Base-by-base conservation (phyloP, 2,113 vertebrate genomes). In the Pluvianellus socialis region DNA sequence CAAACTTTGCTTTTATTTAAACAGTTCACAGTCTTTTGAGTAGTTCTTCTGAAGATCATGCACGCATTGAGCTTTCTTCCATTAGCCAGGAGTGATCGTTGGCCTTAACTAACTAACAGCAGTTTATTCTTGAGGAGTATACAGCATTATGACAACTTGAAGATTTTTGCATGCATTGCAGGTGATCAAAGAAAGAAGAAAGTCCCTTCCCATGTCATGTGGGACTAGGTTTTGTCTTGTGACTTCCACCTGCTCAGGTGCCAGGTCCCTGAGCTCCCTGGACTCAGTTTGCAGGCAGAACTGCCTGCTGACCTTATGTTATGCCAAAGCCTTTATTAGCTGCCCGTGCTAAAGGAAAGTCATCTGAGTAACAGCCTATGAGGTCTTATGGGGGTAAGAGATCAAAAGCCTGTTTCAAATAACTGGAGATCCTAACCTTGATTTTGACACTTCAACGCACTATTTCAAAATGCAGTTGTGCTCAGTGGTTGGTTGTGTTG, bases 261-360 rank as follows among this genome's bases (percentile, higher is more conserved):
- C n/a, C 0, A 1, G 5, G 19, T 53, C 40, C 15, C 23, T 27
- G 44, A 49, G 49, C 8, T 38, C 20, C 23, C 35, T 42, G 61
- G 49, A 20, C 35, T 72, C 32, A 20, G 12, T 86, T 62, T 92
- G 59, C 65, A 80, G 38, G n/a, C 58, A 32, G 71, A 90, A 50
- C 33, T 0, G 0, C 12, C 55, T 0, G 0, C 24, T 81, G 75
- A 47, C 17, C 15, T 16, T 33, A 1, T 0, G 1, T 40, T 24
- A 33, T 21, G 50, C 30, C 50, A 53, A 86, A 77, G 55, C 15
- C 27, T 83, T 66, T 77, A 27, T 35, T 49, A 76, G 18, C 11
- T 47, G 52, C 42, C 32, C 12, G 5, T 42, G 58, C 15, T 55
- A 47, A 73, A 79, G 19, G 26, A 33, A 90, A 77, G 38, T 62